phyloP scores from a whole-genome alignment of 2,888 invertebrate genomes.

The Odontocolon sp. region DNA sequence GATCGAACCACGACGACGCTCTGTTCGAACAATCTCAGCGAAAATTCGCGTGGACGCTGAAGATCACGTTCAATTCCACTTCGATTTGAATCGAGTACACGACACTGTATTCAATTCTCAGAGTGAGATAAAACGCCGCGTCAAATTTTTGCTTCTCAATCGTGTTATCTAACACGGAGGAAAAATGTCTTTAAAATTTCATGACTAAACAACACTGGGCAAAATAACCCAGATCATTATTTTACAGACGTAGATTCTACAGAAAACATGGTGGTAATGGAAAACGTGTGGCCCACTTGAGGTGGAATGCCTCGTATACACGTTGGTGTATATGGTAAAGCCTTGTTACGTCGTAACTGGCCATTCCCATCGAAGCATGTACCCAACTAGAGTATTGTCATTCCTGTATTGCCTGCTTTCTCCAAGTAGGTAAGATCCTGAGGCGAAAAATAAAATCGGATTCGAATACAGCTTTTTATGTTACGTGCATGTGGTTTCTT shows the following conservation, averaged over 20 bases:
- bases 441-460: background rate
- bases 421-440: background rate
- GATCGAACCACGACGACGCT: slow-evolving; percentile 60
- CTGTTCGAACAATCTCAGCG: slow-evolving; percentile 3
- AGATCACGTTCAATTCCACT: slow-evolving; percentile 1
- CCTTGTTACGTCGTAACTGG: no score
- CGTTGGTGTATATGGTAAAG: no score
- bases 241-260: no score
- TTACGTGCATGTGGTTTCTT: slow-evolving; percentile 6
- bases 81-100: background rate
- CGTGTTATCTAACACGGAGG: background rate
- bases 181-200: no score
- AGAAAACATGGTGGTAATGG: no score
- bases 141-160: background rate
- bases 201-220: no score
- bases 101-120: no score
- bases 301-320: no score
- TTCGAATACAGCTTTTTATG: slow-evolving; percentile 15
- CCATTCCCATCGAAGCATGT: background rate
- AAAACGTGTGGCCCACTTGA: no score
- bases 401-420: background rate
- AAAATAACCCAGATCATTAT: no score
- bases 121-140: background rate
- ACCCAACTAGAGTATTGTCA: background rate
- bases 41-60: background rate